Evolutionary conservation across 1,140 invertebrate genomes (phyloP).

Genomic region (Amyelois transitella): DNA sequence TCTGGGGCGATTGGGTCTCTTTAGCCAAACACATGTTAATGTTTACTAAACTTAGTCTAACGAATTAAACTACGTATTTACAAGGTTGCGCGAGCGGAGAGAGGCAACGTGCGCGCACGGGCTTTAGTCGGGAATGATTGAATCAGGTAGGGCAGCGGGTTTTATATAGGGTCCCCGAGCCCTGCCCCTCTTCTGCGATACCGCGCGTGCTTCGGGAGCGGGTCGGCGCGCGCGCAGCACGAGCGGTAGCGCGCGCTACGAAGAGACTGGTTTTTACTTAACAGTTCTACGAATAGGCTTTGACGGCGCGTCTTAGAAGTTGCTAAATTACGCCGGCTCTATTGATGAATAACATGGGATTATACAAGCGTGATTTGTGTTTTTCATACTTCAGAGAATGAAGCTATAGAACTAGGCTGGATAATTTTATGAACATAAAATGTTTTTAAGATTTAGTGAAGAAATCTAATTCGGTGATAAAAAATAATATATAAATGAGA

Average conservation of each 20-base stretch:
- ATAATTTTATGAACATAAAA: too few species aligned
- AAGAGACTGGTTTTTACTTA: constrained; percentile 55
- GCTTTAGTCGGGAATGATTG: constrained; percentile 61
- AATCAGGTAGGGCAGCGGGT: constrained; percentile 54
- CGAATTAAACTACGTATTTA: constrained; percentile 47
- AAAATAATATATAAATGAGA: too few species aligned
- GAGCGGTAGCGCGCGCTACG: constrained; percentile 61
- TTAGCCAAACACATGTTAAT: constrained; percentile 67
- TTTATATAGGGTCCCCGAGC: constrained; percentile 50
- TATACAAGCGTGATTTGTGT: neutral
- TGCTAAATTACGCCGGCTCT: constrained; percentile 38
- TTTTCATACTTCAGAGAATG: neutral
- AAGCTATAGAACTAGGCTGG: too few species aligned
- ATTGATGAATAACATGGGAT: constrained; percentile 28
- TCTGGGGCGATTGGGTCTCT: constrained; percentile 47
- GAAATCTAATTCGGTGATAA: too few species aligned
- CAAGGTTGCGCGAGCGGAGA: constrained; percentile 30
- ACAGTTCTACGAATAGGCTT: constrained; percentile 64
- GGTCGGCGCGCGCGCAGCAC: constrained; percentile 57
- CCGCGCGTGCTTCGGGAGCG: constrained; percentile 50
- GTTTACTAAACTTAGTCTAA: constrained; percentile 40
- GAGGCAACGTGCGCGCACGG: constrained; percentile 54
- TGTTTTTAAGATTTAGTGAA: too few species aligned
- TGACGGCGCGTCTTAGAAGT: constrained; percentile 62
- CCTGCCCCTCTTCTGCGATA: constrained; percentile 6